Evolutionary conservation across 2,888 invertebrate species (phyloP), one percentile per base, ranked within the genome.

Genomic region (Drosophila pseudotakahashii): DNA sequence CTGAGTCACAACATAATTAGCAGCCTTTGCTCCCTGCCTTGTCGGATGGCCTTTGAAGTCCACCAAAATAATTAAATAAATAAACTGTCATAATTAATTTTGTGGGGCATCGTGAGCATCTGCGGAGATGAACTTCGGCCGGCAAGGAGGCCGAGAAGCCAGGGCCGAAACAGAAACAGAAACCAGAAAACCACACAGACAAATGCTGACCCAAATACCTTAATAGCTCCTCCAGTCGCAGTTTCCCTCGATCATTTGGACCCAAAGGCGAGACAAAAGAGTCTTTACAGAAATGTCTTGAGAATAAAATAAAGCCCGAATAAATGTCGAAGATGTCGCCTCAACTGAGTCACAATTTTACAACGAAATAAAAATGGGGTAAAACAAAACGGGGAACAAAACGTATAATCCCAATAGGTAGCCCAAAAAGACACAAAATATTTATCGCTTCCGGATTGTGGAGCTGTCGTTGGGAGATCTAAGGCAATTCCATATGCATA

Each of bases 51-150:
- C 66, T 88, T 83, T 86, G 76, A 81, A 77, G 74, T 73, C 71
- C 34, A 45, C 53, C 51, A 50, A 79, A 77, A 76, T 81, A 85
- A 85, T 88, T 83, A 88, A 79, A 81, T 83, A 78, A 71, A 88
- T 87, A 88, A 88, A 86, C 87, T 85, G 84, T 88, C 84, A 88
- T 83, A 86, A 86, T 88, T 85, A 81, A 85, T 88, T 73, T 83
- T 77, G 86, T 75, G 66, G 41, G 62, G 62, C 81, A 75, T 68
- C 82, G 75, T 48, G 62, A 48, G 34, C 62, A 34, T 73, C 69
- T 55, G 69, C 23, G 39, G 30, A 30, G 26, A 30, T 32, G 32
- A 30, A 47, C 48, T 44, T 37, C 34, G 52, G 37, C 47, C 39
- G 50, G 36, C 36, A 61, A 63, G 55, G 62, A 61, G 45, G 48